A percentile compares a stretch with the other conserved stretches of the same genome.
These are phyloP conservation scores for Rana temporaria DNA, from an alignment of 2,113 vertebrate species.

Conservation along the genomic window DNA sequence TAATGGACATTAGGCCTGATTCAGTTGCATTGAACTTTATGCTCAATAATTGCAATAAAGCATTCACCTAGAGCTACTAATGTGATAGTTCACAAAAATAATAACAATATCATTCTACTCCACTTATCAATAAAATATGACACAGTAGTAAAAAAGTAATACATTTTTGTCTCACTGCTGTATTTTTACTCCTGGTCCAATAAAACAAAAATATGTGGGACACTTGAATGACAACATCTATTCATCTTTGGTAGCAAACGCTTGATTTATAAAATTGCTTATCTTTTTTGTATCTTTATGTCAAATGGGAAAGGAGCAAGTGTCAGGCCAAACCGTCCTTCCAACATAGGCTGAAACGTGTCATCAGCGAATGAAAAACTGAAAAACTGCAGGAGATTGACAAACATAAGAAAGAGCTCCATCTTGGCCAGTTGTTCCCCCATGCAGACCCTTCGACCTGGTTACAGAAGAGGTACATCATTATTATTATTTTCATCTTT, in stretches of 20 bases:
- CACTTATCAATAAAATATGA: no score
- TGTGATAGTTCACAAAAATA: no score
- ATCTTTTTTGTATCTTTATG: slow-evolving; percentile 73
- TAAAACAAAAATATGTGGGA: not conserved
- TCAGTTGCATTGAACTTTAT: no score
- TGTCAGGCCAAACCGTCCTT: slow-evolving; percentile 90
- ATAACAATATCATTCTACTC: no score
- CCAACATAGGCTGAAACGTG: slow-evolving; percentile 74
- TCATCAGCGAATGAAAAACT: slow-evolving; percentile 80
- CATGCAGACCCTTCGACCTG: slow-evolving; percentile 94
- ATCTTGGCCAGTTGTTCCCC: slow-evolving; percentile 96
- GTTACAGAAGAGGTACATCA: not conserved
- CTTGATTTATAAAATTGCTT: slow-evolving; percentile 13
- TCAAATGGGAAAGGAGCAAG: slow-evolving; percentile 84
- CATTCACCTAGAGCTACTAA: no score
- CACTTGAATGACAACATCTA: not conserved
- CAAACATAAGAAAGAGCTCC: slow-evolving; percentile 91
- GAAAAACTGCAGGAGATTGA: slow-evolving; percentile 87
- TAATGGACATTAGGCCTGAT: no score
- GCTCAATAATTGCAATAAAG: no score
- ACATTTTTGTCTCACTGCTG: no score
- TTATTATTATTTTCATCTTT: not conserved
- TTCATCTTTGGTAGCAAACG: not conserved
- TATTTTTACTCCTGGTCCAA: not conserved
- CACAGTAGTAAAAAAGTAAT: no score